Evolutionary conservation across 2,888 invertebrate genomes (phyloP).

Genomic region (Plebejus anna): DNA sequence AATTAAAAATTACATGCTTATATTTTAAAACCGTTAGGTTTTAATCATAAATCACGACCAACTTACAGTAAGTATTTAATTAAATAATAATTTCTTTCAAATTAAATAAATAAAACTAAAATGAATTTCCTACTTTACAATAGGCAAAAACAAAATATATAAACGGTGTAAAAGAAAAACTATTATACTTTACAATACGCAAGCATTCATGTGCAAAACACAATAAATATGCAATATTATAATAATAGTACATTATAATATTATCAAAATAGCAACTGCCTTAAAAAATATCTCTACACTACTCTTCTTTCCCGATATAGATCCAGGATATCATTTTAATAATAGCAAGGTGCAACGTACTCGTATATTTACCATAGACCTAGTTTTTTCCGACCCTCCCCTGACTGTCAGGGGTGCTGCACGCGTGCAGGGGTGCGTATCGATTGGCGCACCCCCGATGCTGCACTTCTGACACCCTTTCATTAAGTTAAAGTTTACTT

Average conservation of each 20-base stretch:
- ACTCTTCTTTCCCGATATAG: background rate
- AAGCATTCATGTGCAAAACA: no score
- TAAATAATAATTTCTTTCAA: background rate
- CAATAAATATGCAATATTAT: no score
- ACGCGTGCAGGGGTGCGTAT: conserved; percentile 71
- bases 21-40: background rate
- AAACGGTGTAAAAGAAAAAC: no score
- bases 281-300: background rate
- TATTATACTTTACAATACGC: no score
- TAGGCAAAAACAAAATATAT: no score
- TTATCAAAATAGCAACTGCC: background rate
- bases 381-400: conserved; percentile 38
- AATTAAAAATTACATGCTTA: background rate
- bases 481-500: conserved; percentile 57
- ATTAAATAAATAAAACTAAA: background rate
- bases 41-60: background rate
- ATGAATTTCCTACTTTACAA: no score
- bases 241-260: no score
- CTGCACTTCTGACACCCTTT: conserved; percentile 60
- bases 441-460: conserved; percentile 60
- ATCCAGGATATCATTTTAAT: conserved; percentile 8
- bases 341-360: conserved; percentile 19
- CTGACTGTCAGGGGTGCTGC: conserved; percentile 60
- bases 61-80: background rate
- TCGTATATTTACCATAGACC: conserved; percentile 35